These are phyloP conservation scores for Diploptera punctata DNA, from an alignment of 2,888 invertebrate species.

Conservation along the genomic window DNA sequence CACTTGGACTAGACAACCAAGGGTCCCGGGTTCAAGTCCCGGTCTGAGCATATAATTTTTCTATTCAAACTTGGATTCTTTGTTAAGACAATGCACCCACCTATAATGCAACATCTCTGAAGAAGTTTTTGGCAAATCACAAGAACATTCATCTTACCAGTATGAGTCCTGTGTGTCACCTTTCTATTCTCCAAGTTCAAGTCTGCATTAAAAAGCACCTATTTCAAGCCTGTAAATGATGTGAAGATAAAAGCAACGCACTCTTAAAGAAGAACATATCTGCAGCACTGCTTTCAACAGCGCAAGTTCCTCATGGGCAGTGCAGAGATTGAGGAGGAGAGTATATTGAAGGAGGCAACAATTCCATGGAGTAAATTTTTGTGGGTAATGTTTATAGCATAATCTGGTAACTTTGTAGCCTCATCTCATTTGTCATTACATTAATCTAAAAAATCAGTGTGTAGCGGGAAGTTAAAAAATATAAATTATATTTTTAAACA, in stretches of 20 bases:
- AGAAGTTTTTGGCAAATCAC: not conserved
- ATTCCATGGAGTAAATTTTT: not conserved
- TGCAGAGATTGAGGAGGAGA: slow-evolving; percentile 7
- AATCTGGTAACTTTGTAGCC: too few species aligned
- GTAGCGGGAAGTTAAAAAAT: too few species aligned
- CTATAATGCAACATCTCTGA: not conserved
- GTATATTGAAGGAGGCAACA: not conserved
- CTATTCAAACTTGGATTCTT: too few species aligned
- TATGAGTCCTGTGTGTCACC: not conserved
- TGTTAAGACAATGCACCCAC: too few species aligned
- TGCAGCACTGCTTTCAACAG: slow-evolving; percentile 3
- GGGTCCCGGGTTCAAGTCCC: too few species aligned
- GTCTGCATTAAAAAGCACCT: not conserved
- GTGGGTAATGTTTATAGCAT: too few species aligned
- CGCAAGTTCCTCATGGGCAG: not conserved
- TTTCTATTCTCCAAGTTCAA: not conserved
- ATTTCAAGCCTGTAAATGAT: not conserved
- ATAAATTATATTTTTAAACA: too few species aligned
- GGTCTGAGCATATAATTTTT: too few species aligned
- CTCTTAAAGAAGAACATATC: not conserved
- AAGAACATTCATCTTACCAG: not conserved
- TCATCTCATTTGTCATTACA: too few species aligned
- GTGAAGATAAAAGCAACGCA: not conserved
- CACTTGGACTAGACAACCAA: too few species aligned
- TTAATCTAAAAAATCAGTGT: too few species aligned